Evolutionary conservation across 2,888 invertebrate genomes (phyloP), one percentile per base, ranked within the genome.

Genomic region (Hylaea fasciaria): DNA sequence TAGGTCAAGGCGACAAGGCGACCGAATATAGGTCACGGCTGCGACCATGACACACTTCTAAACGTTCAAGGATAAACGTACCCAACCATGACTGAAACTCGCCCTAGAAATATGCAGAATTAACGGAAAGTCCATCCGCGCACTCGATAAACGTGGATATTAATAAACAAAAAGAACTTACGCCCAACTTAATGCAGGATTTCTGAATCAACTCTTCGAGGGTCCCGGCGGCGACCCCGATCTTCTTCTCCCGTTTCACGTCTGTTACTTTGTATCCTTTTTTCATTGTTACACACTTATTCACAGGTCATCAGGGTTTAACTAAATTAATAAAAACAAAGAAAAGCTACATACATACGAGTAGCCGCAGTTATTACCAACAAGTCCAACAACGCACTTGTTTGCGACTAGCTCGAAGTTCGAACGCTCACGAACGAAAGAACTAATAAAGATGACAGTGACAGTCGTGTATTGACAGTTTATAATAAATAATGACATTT

Each of bases 241-340:
- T 94, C 84, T 95, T 94, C 69, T 94, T 93, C 68, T 93, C 94
- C 61, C 95, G 89, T 69, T 93, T 93, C 2, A 94, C 94, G 78
- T 96, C 94, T 0, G 95, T 95, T 41, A 96, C 94, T 92, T 96
- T 96, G 76, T 94, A 96, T 28, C 96, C 96, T 81, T 93, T 94
- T 76, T 95, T 89, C 91, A 93, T 89, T 69, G 75, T 85, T 69
- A 65, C 49, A 17, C 43, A 52, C 43, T 58, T 53, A 44, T 52
- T 53, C 43, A 44, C 57, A 50, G 12, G 17, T 51, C 47, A 44
- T 50, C 64, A 57, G 64, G 65, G 66, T 65, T 63, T 64, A 69
- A 65, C 70, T 66, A 72, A 74, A 75, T 65, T 71, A 74, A 75
- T 71, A 72, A 71, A 76, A 65, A 73, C 64, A 72, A 65, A 65